phyloP scores from a whole-genome alignment of 2,888 invertebrate species.

The Cartodere bifasciata region DNA sequence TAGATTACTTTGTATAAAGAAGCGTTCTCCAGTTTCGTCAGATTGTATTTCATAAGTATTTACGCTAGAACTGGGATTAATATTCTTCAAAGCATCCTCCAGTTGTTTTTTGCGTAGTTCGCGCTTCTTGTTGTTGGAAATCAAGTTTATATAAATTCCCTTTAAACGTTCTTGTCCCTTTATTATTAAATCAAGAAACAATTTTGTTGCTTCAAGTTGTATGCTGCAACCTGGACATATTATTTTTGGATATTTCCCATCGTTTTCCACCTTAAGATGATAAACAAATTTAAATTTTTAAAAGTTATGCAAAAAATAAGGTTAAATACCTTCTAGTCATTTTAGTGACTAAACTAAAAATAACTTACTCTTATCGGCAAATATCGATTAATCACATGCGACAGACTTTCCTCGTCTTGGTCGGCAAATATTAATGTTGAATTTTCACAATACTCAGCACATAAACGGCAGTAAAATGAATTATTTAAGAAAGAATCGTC shows the following conservation, averaged over 20 bases:
- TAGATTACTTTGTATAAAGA: constrained; percentile 40
- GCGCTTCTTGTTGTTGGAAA: constrained; percentile 31
- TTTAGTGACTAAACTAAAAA: constrained; percentile 9
- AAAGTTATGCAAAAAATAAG: constrained; percentile 2
- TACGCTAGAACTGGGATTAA: constrained; percentile 31
- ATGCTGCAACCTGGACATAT: constrained; percentile 69
- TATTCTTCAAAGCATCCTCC: constrained; percentile 27
- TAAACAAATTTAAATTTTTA: constrained; percentile 5
- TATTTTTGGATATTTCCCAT: constrained; percentile 55
- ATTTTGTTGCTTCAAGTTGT: constrained; percentile 59
- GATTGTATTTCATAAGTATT: constrained; percentile 28
- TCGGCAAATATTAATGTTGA: constrained; percentile 49
- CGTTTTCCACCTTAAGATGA: constrained; percentile 46
- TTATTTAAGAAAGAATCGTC: constrained; percentile 40
- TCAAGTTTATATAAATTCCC: constrained; percentile 36
- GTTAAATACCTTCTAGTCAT: constrained; percentile 23
- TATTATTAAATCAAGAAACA: constrained; percentile 59
- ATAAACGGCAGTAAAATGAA: constrained; percentile 62
- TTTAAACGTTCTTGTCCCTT: constrained; percentile 53
- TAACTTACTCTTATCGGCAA: constrained; percentile 57
- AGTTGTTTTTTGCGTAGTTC: constrained; percentile 30
- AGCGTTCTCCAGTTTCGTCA: constrained; percentile 34
- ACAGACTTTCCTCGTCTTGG: constrained; percentile 47
- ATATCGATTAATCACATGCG: constrained; percentile 56
- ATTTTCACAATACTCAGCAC: constrained; percentile 59